These are phyloP conservation scores for Dioctria linearis DNA, from an alignment of 2,888 invertebrate species.

Conservation along the genomic window DNA sequence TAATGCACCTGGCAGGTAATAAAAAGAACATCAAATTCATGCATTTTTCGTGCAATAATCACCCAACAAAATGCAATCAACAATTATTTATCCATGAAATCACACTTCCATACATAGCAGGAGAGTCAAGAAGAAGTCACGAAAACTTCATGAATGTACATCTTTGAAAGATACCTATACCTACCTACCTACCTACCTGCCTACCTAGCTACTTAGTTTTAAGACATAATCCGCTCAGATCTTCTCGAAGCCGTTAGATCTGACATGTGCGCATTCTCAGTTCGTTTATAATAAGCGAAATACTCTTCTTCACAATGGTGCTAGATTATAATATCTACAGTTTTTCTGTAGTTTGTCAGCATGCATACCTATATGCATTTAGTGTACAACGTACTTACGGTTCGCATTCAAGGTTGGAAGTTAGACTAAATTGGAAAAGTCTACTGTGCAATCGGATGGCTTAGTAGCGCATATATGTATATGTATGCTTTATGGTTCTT, in stretches of 20 bases:
- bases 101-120: background rate
- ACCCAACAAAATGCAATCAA: conserved; percentile 14
- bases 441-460: conserved; percentile 20
- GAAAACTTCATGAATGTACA: conserved; percentile 27
- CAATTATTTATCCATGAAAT: conserved; percentile 22
- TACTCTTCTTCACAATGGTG: conserved; percentile 1
- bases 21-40: conserved; percentile 26
- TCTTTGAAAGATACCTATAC: background rate
- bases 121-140: conserved; percentile 18
- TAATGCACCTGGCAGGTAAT: conserved; percentile 29
- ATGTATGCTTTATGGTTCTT: conserved; percentile 4
- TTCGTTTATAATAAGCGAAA: background rate
- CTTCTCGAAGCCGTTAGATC: conserved; percentile 15
- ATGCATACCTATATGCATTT: background rate
- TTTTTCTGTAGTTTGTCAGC: no score
- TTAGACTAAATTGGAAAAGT: conserved; percentile 36
- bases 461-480: background rate
- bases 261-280: background rate
- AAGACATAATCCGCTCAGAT: conserved; percentile 3
- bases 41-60: conserved; percentile 37
- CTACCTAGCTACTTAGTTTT: no score
- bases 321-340: no score
- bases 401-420: conserved; percentile 21
- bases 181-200: no score
- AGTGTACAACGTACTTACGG: conserved; percentile 8